Evolutionary conservation across 2,113 vertebrate species (phyloP), one percentile per base, ranked within the genome.

Genomic region (Stigmatopora argus): DNA sequence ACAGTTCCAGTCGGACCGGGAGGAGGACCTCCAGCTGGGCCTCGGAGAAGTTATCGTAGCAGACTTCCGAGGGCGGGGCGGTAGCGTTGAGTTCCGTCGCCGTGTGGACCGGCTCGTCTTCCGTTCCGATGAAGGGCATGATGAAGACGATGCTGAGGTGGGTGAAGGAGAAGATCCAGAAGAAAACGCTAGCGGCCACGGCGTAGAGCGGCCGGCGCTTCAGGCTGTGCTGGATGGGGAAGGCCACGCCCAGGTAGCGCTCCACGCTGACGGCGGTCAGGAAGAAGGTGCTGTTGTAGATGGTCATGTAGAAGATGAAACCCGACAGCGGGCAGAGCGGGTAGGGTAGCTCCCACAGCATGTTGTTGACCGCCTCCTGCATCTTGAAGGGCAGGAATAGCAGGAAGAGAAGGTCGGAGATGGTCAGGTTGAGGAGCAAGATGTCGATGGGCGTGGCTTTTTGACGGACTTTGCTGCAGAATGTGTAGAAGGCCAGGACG

Each of bases 381-480:
- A 96, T 95, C 86, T 91, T 94, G 65, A 96, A 93, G 0, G 94
- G 94, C 81, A 95, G 87, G 82, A 97, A 89, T 74, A 94, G 55
- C 51, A 96, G 87, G 26, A 96, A 92, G 9, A 95, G 82, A 0
- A 96, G 90, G 82, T 97, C 94, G 0, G 94, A 93, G 62, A 93
- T 73, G 0, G 93, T 94, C 68, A 97, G 86, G 89, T 93, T 95
- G 73, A 97, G 92, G 47, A 97, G 91, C 0, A 95, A 89, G 83
- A 97, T 90, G 86, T 94, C 93, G 0, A 93, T 89, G 0, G 93
- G 91, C 0, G 87, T 86, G 0, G 92, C 73, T 10, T 89, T 92
- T 51, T 86, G 89, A 7, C 88, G 85, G 31, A 94, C 88, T 14
- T 94, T 92, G 49, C 62, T 59, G 71, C 85, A 13, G 64, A 96